These are phyloP conservation scores for Lomographa bimaculata DNA, from an alignment of 2,888 invertebrate genomes.

Conservation along the genomic window DNA sequence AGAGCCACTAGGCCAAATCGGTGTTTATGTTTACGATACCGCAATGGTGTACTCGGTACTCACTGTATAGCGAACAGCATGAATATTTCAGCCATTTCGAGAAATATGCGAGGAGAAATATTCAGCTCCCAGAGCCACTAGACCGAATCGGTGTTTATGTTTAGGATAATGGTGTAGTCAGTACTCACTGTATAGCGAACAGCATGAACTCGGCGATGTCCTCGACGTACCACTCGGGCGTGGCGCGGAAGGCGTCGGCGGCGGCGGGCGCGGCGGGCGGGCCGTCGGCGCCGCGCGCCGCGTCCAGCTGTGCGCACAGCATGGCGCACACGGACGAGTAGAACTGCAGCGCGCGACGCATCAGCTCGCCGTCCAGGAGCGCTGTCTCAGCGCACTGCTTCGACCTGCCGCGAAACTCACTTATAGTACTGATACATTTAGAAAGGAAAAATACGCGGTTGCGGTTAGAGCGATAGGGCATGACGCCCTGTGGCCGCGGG, in stretches of 20 bases:
- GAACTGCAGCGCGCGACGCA: conserved; percentile 93
- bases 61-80: conserved; percentile 96
- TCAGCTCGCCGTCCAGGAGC: conserved; percentile 91
- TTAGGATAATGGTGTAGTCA: too few relatives aligned
- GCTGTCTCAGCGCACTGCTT: conserved; percentile 96
- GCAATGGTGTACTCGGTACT: too few relatives aligned
- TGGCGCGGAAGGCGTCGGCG: conserved; percentile 90
- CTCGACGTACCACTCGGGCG: conserved; percentile 99
- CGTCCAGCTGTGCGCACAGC: conserved; percentile 90
- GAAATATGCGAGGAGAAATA: too few relatives aligned
- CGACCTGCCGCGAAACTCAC: conserved; percentile 80
- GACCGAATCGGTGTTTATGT: too few relatives aligned
- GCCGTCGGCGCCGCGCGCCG: conserved; percentile 81
- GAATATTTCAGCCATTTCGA: too few relatives aligned
- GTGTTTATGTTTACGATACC: too few relatives aligned
- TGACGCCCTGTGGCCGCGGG: too few relatives aligned
- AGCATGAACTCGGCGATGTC: conserved; percentile 98
- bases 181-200: conserved; percentile 94
- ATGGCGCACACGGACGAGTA: conserved; percentile 94
- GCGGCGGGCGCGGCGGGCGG: conserved; percentile 42
- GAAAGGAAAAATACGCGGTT: too few relatives aligned
- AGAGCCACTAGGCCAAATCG: too few relatives aligned
- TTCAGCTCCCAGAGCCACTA: too few relatives aligned
- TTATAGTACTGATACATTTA: too few relatives aligned
- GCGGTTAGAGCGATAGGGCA: too few relatives aligned